These are phyloP conservation scores for Drosophila saltans DNA, from an alignment of 1,140 invertebrate species.

Conservation along the genomic window DNA sequence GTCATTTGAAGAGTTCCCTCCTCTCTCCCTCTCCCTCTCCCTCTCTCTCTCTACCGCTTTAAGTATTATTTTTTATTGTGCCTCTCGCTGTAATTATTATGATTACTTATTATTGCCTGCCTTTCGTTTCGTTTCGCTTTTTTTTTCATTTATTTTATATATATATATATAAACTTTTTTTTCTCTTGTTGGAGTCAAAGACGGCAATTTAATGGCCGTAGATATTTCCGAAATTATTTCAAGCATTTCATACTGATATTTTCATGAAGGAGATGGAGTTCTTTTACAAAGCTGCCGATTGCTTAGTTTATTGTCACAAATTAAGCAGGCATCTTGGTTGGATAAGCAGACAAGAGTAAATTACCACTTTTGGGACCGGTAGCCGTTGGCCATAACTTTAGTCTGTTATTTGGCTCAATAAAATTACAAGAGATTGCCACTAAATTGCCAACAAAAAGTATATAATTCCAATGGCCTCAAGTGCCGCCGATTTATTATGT, in stretches of 20 bases:
- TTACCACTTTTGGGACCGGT: slow-evolving; percentile 35
- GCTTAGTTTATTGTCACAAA: slow-evolving; percentile 76
- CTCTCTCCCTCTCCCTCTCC: slow-evolving; percentile 1
- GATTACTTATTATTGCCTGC: slow-evolving; percentile 76
- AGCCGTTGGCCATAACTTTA: slow-evolving; percentile 29
- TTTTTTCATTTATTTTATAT: slow-evolving; percentile 26
- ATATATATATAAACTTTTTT: slow-evolving; percentile 21
- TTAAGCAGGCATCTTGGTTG: slow-evolving; percentile 49
- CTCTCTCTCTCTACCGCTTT: slow-evolving; percentile 2
- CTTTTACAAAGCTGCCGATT: slow-evolving; percentile 59
- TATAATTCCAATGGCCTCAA: slow-evolving; percentile 64
- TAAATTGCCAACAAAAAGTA: slow-evolving; percentile 62
- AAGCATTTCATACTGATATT: slow-evolving; percentile 60
- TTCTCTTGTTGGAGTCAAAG: slow-evolving; percentile 23
- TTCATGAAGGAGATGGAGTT: slow-evolving; percentile 48
- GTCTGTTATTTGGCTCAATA: slow-evolving; percentile 72
- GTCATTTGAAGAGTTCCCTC: slow-evolving; percentile 49
- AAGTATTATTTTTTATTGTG: slow-evolving; percentile 56
- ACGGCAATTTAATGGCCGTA: slow-evolving; percentile 76
- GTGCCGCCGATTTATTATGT: slow-evolving; percentile 36
- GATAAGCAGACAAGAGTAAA: slow-evolving; percentile 36
- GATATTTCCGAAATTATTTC: slow-evolving; percentile 79
- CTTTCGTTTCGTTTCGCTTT: slow-evolving; percentile 70
- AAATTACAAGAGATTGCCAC: slow-evolving; percentile 66
- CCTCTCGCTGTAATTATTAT: slow-evolving; percentile 76